phyloP scores from a whole-genome alignment of 2,888 invertebrate species.

The Nephrotoma flavescens region DNA sequence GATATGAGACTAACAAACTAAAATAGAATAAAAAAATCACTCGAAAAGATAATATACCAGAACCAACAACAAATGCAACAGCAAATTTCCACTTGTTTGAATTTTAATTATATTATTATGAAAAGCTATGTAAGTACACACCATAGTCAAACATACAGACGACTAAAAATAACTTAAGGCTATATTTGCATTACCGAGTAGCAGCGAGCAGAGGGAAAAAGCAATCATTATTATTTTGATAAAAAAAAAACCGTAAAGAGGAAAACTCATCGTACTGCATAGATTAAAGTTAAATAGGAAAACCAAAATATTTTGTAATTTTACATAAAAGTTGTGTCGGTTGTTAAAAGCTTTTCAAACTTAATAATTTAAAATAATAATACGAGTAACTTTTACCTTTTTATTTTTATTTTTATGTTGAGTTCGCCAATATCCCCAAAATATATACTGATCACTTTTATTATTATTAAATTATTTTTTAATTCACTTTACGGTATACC shows the following conservation, averaged over 20 bases:
- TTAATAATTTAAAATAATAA: no score
- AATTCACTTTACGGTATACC: background rate
- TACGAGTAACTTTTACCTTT: background rate
- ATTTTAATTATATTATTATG: background rate
- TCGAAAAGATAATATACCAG: background rate
- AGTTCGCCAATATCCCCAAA: background rate
- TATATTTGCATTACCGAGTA: background rate
- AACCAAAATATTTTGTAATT: background rate
- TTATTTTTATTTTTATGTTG: background rate
- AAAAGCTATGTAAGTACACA: background rate
- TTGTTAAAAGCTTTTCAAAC: no score
- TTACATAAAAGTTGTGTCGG: no score
- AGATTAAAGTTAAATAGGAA: background rate
- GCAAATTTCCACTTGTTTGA: background rate
- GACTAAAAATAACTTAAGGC: background rate
- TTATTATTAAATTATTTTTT: background rate
- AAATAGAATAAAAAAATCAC: background rate
- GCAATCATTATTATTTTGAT: background rate
- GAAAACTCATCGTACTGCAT: background rate
- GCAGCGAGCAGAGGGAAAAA: background rate
- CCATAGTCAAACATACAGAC: background rate
- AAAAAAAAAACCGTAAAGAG: background rate
- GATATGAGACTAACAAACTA: no score
- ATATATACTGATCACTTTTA: background rate
- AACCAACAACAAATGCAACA: background rate